Evolutionary conservation across 2,888 invertebrate genomes (phyloP).

Genomic region (Scaptomyza cyrtandrae): DNA sequence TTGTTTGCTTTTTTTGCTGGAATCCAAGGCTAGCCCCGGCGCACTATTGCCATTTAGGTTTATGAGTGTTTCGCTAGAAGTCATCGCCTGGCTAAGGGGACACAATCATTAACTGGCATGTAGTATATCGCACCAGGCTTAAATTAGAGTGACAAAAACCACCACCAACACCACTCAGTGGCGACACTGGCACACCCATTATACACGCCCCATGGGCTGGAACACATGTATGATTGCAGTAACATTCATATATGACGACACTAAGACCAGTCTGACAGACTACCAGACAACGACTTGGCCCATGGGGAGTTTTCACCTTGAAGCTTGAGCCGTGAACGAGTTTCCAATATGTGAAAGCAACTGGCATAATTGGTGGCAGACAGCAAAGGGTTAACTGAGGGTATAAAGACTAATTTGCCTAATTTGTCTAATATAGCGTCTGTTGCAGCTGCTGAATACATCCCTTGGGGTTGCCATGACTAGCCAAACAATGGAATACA

Average conservation of each 20-base stretch:
- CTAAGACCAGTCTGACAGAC: constrained; percentile 17
- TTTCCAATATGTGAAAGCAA: constrained; percentile 40
- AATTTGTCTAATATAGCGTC: constrained; percentile 35
- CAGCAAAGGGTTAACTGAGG: constrained; percentile 8
- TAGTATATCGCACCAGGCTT: constrained; percentile 22
- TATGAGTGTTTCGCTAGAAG: constrained; percentile 26
- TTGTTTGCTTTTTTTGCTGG: constrained; percentile 2
- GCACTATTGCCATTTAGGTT: constrained; percentile 38
- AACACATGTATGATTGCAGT: constrained; percentile 43
- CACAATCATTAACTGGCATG: constrained; percentile 46
- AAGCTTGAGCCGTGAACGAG: constrained; percentile 14
- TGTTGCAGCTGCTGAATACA: constrained; percentile 7
- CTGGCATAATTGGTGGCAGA: constrained; percentile 50
- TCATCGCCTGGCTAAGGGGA: constrained; percentile 10
- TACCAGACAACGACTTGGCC: constrained; percentile 1
- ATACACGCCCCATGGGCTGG: constrained; percentile 8
- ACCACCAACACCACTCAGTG: constrained; percentile 26
- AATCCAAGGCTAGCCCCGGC: constrained; percentile 27
- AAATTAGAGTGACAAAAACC: constrained; percentile 38
- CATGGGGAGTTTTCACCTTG: constrained; percentile 46
- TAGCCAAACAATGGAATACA: constrained; percentile 8
- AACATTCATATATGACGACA: constrained; percentile 34
- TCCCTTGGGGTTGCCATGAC: constrained; percentile 21
- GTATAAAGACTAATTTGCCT: constrained; percentile 34
- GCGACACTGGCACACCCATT: constrained; percentile 44